A percentile compares a stretch with the other conserved stretches of the same genome.
These are phyloP conservation scores for Pyrochroa serraticornis DNA, from an alignment of 2,888 invertebrate genomes.

Conservation along the genomic window DNA sequence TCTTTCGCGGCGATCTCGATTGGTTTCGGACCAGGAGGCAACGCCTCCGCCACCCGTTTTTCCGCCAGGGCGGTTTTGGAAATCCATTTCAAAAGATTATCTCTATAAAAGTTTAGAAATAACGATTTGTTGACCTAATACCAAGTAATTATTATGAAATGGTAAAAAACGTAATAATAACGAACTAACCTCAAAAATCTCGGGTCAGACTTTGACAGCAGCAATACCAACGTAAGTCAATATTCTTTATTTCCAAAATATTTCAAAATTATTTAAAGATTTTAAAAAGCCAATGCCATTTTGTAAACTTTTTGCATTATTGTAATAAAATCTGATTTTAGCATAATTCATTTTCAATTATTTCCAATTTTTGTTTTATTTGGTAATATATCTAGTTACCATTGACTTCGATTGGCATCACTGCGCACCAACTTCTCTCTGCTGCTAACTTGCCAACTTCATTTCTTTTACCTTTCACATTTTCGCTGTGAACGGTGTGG, in stretches of 20 bases:
- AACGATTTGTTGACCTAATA: neutral
- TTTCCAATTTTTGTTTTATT: no score
- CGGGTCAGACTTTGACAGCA: neutral
- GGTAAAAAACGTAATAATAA: neutral
- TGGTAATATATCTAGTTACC: no score
- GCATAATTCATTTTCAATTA: no score
- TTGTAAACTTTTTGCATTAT: no score
- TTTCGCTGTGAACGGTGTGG: slow-evolving; percentile 1
- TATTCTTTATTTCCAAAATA: no score
- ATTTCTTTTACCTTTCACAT: neutral
- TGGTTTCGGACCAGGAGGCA: slow-evolving; percentile 98
- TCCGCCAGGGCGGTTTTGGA: slow-evolving; percentile 97
- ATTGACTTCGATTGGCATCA: no score
- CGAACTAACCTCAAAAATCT: slow-evolving; percentile 1
- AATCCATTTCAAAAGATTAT: slow-evolving; percentile 77
- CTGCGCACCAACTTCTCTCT: no score
- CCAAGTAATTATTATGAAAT: neutral
- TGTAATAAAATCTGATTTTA: no score
- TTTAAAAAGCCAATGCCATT: no score
- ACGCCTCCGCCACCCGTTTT: slow-evolving; percentile 99
- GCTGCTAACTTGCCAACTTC: no score
- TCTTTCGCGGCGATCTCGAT: slow-evolving; percentile 94
- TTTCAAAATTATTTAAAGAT: no score
- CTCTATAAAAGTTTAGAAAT: neutral
- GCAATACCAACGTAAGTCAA: neutral